phyloP scores from a whole-genome alignment of 1,140 invertebrate species.

The Psix sp. region DNA sequence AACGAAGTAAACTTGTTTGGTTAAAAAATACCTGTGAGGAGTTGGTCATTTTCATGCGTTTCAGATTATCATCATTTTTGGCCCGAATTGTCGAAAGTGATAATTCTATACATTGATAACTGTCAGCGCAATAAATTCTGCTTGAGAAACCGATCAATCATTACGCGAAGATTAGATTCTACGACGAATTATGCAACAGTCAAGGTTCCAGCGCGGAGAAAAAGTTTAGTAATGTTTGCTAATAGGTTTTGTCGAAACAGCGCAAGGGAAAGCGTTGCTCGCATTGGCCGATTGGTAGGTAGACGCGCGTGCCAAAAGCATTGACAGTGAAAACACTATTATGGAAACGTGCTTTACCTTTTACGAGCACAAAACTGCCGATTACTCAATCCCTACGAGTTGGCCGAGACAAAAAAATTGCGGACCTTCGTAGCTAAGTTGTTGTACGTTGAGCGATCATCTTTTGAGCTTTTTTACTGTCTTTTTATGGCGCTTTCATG shows the following conservation, averaged over 20 bases:
- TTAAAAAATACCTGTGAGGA: too few relatives aligned
- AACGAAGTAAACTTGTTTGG: too few relatives aligned
- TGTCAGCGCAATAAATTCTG: too few relatives aligned
- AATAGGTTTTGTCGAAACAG: conserved; percentile 40
- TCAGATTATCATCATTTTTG: too few relatives aligned
- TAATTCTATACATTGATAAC: too few relatives aligned
- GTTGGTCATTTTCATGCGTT: too few relatives aligned
- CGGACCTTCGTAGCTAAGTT: conserved; percentile 58
- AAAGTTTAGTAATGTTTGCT: conserved; percentile 30
- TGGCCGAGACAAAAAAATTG: conserved; percentile 52
- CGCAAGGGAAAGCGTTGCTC: conserved; percentile 50
- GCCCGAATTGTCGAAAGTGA: too few relatives aligned
- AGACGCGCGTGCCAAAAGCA: conserved; percentile 66
- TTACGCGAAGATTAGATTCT: too few relatives aligned
- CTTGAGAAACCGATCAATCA: too few relatives aligned
- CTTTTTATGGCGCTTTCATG: conserved; percentile 28
- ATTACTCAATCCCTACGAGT: conserved; percentile 72
- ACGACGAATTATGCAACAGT: too few relatives aligned
- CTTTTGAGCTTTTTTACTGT: conserved; percentile 33
- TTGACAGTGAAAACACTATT: conserved; percentile 75
- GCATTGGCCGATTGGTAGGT: conserved; percentile 34
- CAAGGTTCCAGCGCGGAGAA: too few relatives aligned
- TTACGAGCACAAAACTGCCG: conserved; percentile 70
- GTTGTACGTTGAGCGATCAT: conserved; percentile 64
- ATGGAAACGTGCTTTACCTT: conserved; percentile 74